Evolutionary conservation across 1,140 invertebrate genomes (phyloP), one percentile per base, ranked within the genome.

Genomic region (Brachionus plicatilis): DNA sequence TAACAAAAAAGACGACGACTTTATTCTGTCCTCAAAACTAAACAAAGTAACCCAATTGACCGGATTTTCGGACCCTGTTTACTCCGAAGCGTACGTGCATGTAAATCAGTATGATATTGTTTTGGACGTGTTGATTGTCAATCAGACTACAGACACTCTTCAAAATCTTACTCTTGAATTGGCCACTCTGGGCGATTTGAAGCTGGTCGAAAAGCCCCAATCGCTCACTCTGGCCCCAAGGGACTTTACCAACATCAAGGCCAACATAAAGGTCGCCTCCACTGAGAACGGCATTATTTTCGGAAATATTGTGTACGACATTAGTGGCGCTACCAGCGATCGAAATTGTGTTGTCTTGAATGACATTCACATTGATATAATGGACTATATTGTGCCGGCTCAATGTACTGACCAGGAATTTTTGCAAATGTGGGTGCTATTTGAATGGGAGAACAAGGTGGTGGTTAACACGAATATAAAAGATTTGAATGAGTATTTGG

Each of bases 401-500:
- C 53, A 56, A 50, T 99, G 96, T 89, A 96, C 93, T 37, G 97
- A 99, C 89, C 92, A 93, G 0, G 96, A 99, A 90, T 99, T 99
- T 91, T 90, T 97, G 14, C 93, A 95, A 90, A 99, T 99, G 97
- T 99, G 98, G 98, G 94, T 96, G 1, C 96, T 98, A 91, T 99
- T 99, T 91, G 98, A 99, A 90, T 99, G 98, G 98, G 98, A 99
- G 91, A 99, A 99, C 91, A 99, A 99, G 92, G 95, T 93, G 85
- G 72, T 96, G 0, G 97, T 99, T 0, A 96, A 96, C 88, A 99
- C 98, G 1, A 94, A 94, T 65, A 92, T 99, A 84, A 94, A 94
- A 0, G 96, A 98, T 89, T 91, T 99, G 24, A 92, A 95, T 85
- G 95, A 96, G 86, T 99, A 98, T 91, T 91, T 99, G 29, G 92